Base-by-base conservation (phyloP, 2,797 vertebrate species). In the Chelonia mydas region DNA sequence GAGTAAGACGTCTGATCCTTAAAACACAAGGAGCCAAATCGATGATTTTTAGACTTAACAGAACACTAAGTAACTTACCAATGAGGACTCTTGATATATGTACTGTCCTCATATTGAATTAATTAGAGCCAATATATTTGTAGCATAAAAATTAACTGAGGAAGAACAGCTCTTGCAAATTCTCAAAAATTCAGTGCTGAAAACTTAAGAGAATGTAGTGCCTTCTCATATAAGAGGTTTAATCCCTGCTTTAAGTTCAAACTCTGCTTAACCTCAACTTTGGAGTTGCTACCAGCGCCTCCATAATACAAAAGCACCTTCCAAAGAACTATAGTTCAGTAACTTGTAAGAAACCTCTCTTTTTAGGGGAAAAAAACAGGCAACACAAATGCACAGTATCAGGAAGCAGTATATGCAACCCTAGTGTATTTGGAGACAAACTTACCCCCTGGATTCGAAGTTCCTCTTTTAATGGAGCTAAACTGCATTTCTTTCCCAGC, bases 401-500 rank as follows among this genome's bases (percentile, higher is more conserved):
- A 0, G 57, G 89, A 57, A 3, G 81, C 2, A 47, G 7, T 7
- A 31, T 6, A 74, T 19, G 13, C 74, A 77, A 77, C 21, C 10
- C 5, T 41, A 23, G 5, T 41, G 23, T 41, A 25, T 41, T 54
- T 51, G 49, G 2, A 19, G 3, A 88, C 59, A 92, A 81, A 98
- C 99, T 98, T 97, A 99, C 99, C 98, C 99, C 99, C 95, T 99
- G 99, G 90, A 99, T 99, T 90, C 98, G 98, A 96, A 99, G 99
- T 96, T 99, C 99, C 97, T 99, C 99, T 97, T 99, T 99, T 97
- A 99, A 97, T 84, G 99, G 99, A 51, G 99, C 98, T 98, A 99
- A 97, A 97, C 99, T 99, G 92, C 99, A 99, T 97, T 99, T 99
- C 97, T 99, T 99, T 87, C 99, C 99, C 98, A 99, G 98, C 99